These are phyloP conservation scores for Podarcis muralis DNA, from an alignment of 2,113 vertebrate species.

Conservation along the genomic window DNA sequence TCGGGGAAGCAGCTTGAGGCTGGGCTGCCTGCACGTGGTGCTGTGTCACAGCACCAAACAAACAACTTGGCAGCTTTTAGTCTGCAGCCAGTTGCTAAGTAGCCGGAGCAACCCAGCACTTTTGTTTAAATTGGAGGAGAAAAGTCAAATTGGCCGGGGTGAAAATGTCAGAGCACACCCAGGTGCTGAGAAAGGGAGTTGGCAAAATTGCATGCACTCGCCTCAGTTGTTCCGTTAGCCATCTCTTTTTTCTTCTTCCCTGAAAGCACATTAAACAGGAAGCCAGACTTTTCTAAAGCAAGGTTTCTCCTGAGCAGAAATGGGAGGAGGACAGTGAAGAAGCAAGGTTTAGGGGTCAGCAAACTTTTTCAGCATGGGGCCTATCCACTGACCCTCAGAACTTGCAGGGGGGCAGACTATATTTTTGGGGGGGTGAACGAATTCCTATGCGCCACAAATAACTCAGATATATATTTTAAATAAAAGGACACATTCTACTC, in stretches of 20 bases:
- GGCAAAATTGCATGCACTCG: accelerated
- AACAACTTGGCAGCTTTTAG: slow-evolving; percentile 20
- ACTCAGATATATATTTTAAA: too few species aligned
- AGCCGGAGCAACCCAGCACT: neutral
- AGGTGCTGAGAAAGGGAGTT: neutral
- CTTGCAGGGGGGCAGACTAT: too few species aligned
- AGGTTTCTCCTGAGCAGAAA: neutral
- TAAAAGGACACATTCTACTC: too few species aligned
- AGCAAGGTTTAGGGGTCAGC: too few species aligned
- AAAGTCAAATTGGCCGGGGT: slow-evolving; percentile 10
- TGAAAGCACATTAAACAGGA: neutral
- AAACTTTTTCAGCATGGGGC: too few species aligned
- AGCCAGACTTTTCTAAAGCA: neutral
- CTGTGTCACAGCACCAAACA: slow-evolving; percentile 19
- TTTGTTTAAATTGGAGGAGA: slow-evolving; percentile 34
- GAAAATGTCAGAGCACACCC: neutral
- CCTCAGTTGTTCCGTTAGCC: neutral
- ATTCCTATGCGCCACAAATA: too few species aligned
- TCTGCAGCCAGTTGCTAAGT: slow-evolving; percentile 49
- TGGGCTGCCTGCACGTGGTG: neutral
- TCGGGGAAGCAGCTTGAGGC: slow-evolving; percentile 20
- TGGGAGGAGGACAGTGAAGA: neutral
- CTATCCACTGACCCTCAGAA: too few species aligned
- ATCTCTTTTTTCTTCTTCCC: neutral
- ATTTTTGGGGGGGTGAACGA: too few species aligned